Evolutionary conservation across 2,888 invertebrate species (phyloP), one percentile per base, ranked within the genome.

Genomic region (Hanleya hanleyi): DNA sequence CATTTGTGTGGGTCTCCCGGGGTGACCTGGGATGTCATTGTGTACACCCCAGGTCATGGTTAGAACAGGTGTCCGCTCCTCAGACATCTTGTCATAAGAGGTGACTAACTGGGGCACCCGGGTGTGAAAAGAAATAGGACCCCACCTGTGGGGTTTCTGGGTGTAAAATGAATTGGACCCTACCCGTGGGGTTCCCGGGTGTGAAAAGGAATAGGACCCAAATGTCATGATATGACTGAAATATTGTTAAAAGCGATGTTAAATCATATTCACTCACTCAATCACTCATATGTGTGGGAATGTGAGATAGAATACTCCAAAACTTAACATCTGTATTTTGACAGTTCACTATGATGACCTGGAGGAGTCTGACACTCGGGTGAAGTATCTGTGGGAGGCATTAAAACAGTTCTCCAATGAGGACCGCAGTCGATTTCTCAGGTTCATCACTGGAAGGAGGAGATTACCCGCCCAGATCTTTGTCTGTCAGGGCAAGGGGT

Each of bases 361-460:
- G 36, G 88, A 89, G n/a, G 86, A 87, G 51, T 83, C 83, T 38
- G 89, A 89, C 72, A 77, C 79, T 6, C 77, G 87, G 68, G 88
- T 89, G 37, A 88, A 89, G 71, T 86, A 85, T 67, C 81, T 90
- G 80, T 90, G 90, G 90, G 85, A 86, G 75, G 88, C 89, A 0
- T 77, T 90, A 57, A 85, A 82, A 51, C 84, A 84, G 65, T 90
- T 90, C 77, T 87, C 88, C 6, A 88, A 87, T 77, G 90, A 90
- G 74, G 90, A 90, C 65, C 79, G 90, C 51, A 90, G 90, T 75
- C 81, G 87, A 61, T 87, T 90, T 77, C 83, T 90, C 29, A 78
- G 89, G 0, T 90, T 90, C 79, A 88, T 90, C n/a, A 89, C 90
- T 3, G 90, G 90, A 7, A 78, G 90, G 36, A 75, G 89, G 50